Base-by-base conservation (phyloP, 1,140 invertebrate species). In the Papilio polytes region DNA sequence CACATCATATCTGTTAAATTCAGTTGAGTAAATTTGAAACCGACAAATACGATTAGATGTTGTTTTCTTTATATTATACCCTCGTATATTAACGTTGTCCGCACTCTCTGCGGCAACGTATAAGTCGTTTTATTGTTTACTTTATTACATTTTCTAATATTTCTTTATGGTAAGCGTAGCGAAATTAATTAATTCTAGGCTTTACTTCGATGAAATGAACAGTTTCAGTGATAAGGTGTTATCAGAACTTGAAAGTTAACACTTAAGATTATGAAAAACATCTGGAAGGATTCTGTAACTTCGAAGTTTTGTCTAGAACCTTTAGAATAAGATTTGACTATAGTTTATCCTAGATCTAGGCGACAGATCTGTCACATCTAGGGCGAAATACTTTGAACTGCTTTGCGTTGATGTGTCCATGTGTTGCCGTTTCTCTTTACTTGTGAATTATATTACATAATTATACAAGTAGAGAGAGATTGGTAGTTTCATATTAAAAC, bases 51-150 rank as follows among this genome's bases (percentile, higher is more conserved):
- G 87, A 90, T 88, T 87, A 90, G 86, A 89, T 82, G 92, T 94
- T 92, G 92, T 94, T 94, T 94, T 92, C 84, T 91, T 92, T 92
- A 84, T 70, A 87, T 88, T 84, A 87, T 91, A 87, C 91, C 91
- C 89, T 87, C 85, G 81, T 84, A 31, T 59, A 59, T 51, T 26
- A 26, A 76, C 85, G 78, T 83, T 82, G 83, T 84, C 51, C 56
- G 82, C 83, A 79, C 84, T 84, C 76, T 80, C 63, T 56, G 74
- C 74, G 74, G 66, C 59, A 77, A 81, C 83, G 83, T 83, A 84
- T 82, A 85, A 87, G 90, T 36, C 85, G 81, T 89, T 86, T 74
- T 83, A 82, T 82, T 85, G 83, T 84, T 88, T 77, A 70, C 63
- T 70, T 70, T 70, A 70, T 70, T 78, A 73, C 86, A 84, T 82